A percentile compares a stretch with the other conserved stretches of the same genome.
phyloP scores from a whole-genome alignment of 2,797 vertebrate species.

The Girardinus metallicus region DNA sequence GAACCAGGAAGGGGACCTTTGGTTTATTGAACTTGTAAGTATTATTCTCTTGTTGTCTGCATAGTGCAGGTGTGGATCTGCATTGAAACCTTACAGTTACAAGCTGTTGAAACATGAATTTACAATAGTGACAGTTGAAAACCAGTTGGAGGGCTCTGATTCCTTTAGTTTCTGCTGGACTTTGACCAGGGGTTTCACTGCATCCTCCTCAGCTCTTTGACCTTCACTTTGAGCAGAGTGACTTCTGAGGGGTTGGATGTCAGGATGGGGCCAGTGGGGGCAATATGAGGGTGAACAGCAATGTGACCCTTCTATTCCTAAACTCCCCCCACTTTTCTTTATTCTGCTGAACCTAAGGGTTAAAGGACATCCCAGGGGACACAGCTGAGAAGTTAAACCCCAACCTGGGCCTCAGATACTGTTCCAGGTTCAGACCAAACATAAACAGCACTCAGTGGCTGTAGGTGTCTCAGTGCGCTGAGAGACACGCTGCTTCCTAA shows the following conservation, averaged over 20 bases:
- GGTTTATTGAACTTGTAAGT: background rate
- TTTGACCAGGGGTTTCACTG: slow-evolving; percentile 57
- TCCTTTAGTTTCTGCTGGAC: slow-evolving; percentile 41
- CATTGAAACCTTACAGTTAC: background rate
- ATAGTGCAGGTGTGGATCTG: background rate
- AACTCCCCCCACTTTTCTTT: background rate
- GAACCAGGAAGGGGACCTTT: background rate
- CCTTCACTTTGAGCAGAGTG: slow-evolving; percentile 62
- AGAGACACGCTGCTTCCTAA: slow-evolving; percentile 8
- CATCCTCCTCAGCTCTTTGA: slow-evolving; percentile 65
- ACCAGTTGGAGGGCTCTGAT: slow-evolving; percentile 22
- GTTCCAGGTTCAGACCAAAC: slow-evolving; percentile 71
- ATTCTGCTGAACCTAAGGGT: slow-evolving; percentile 10
- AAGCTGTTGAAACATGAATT: background rate
- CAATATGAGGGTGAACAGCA: slow-evolving; percentile 34
- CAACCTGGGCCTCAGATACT: slow-evolving; percentile 48
- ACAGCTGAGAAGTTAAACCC: slow-evolving; percentile 53
- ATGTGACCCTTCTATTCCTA: slow-evolving; percentile 29
- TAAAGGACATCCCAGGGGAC: slow-evolving; percentile 36
- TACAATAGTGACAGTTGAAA: background rate
- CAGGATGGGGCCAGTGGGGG: slow-evolving; percentile 31
- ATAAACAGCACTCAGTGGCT: slow-evolving; percentile 59
- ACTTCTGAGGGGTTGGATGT: slow-evolving; percentile 52
- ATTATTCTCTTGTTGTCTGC: background rate
- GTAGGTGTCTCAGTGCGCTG: slow-evolving; percentile 61